Evolutionary conservation across 2,113 vertebrate species (phyloP).

Genomic region (Scomber japonicus): DNA sequence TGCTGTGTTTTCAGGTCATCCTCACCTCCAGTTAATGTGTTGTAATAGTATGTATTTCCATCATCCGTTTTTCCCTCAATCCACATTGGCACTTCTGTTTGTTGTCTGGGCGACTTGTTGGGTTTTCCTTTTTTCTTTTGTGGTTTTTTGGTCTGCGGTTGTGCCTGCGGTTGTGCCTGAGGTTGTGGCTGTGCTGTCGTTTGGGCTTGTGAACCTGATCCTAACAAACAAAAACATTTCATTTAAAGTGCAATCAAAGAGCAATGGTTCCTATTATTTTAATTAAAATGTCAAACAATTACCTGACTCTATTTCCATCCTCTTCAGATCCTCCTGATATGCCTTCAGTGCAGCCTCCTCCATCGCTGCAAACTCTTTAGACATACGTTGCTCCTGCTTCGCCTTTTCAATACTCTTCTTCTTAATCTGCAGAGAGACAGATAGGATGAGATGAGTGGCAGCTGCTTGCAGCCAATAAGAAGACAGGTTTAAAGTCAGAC

Average conservation of each 20-base stretch:
- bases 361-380: constrained; percentile 96
- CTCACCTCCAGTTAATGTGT: constrained; percentile 92
- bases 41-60: constrained; percentile 93
- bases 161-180: background rate
- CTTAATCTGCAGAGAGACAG: constrained; percentile 89
- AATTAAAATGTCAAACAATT: background rate
- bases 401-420: constrained; percentile 95
- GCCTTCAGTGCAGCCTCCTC: constrained; percentile 95
- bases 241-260: background rate
- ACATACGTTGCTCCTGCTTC: constrained; percentile 92
- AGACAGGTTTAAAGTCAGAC: constrained; percentile 3
- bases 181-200: background rate
- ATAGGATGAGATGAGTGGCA: constrained; percentile 15
- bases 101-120: background rate
- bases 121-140: constrained; percentile 13
- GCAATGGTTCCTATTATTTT: background rate
- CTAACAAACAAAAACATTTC: constrained; percentile 18
- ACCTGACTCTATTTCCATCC: constrained; percentile 90
- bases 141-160: constrained; percentile 33
- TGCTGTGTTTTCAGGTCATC: background rate
- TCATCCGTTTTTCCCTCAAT: constrained; percentile 88
- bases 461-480: constrained; percentile 29
- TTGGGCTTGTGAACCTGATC: constrained; percentile 25
- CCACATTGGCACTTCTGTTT: constrained; percentile 78
- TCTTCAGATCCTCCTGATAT: constrained; percentile 95